Base-by-base conservation (phyloP, 2,888 invertebrate species). In the Xanthia icteritia region DNA sequence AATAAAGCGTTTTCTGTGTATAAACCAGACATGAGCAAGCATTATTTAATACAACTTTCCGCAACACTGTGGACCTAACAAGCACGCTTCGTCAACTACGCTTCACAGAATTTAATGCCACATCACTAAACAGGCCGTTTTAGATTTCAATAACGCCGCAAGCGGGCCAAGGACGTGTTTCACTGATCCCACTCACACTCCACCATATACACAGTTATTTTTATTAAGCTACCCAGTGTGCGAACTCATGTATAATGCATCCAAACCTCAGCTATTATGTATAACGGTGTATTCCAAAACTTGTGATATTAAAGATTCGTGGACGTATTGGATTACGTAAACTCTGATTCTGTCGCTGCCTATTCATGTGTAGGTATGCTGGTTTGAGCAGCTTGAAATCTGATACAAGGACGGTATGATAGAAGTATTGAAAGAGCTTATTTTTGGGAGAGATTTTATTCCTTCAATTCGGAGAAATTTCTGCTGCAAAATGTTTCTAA, bases 201-300 rank as follows among this genome's bases (percentile, higher is more conserved):
- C 39, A 60, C 64, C 45, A 61, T 73, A 72, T 39, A 56, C 39
- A 36, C 61, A 60, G 54, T 63, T 82, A 78, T 82, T 87, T 84
- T 87, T 87, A 86, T 85, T 87, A 81, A 88, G 83, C 82, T 81
- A 63, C 58, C 75, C 79, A 56, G 23, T 78, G 71, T 76, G 75
- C 77, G 72, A 67, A 73, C 77, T 87, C 87, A 91, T 89, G 86
- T 88, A 86, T 89, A 89, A 90, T 88, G 86, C 89, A 90, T 83
- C 77, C 73, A 85, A 70, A 88, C 81, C 87, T 85, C 82, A 66
- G 79, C 82, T 87, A 85, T 89, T 84, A 89, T 83, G 90, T 83
- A 88, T 85, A 68, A 36, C 61, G 73, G 48, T 79, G 61, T 79
- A 70, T 67, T 71, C 69, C 68, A 60, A 86, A 87, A 79, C 79